Evolutionary conservation across 2,888 invertebrate species (phyloP).

Genomic region (Macroteleia sp.): DNA sequence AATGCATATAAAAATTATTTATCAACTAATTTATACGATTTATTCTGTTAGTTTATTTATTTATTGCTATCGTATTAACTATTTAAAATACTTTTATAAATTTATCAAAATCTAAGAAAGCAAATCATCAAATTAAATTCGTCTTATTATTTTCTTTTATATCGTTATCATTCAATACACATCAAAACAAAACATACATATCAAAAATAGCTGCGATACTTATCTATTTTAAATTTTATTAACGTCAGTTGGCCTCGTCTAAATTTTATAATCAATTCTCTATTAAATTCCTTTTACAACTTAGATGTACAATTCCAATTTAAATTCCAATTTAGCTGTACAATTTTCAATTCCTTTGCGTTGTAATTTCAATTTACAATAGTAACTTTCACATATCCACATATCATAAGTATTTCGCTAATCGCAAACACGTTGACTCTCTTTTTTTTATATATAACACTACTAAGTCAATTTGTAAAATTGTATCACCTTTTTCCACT

Average conservation of each 20-base stretch:
- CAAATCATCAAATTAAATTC: neutral
- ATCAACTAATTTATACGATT: neutral
- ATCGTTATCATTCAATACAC: neutral
- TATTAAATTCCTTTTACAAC: too few relatives aligned
- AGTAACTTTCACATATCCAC: neutral
- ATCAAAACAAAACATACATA: neutral
- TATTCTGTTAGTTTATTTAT: too few relatives aligned
- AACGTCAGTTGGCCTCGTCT: neutral
- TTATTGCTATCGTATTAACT: neutral
- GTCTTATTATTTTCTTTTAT: neutral
- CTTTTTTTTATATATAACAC: too few relatives aligned
- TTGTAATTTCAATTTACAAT: neutral
- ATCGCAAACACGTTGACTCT: neutral
- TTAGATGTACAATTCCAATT: too few relatives aligned
- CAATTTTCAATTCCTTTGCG: neutral
- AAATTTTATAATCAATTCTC: neutral
- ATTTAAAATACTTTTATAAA: neutral
- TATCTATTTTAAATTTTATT: neutral
- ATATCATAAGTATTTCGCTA: too few relatives aligned
- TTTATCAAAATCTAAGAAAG: neutral
- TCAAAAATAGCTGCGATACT: slow-evolving; percentile 3
- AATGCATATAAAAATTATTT: neutral
- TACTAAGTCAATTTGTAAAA: neutral
- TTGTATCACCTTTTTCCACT: neutral
- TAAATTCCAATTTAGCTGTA: too few relatives aligned